Evolutionary conservation across 2,113 vertebrate species (phyloP).

Genomic region (Chamaea fasciata): DNA sequence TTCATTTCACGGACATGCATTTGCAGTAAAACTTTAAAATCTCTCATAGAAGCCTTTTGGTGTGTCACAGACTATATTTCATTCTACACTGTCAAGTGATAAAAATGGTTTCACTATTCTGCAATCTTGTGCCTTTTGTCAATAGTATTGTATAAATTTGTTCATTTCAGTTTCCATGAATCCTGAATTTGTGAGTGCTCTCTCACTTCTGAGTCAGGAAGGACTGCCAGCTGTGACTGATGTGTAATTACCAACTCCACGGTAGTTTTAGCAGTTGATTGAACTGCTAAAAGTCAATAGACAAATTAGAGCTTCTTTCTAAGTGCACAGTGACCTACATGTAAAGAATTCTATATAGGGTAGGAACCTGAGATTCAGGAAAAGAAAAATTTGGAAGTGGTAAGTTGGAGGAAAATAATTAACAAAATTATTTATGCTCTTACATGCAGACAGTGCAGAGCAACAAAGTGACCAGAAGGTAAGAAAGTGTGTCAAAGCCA

Average conservation of each 20-base stretch:
- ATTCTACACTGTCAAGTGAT: background rate
- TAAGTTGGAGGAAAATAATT: background rate
- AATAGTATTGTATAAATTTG: background rate
- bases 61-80: background rate
- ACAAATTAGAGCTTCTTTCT: background rate
- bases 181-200: background rate
- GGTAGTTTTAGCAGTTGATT: background rate
- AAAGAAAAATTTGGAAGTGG: background rate
- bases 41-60: background rate
- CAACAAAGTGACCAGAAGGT: background rate
- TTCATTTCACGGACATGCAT: background rate
- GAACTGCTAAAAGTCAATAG: background rate
- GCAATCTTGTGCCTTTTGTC: background rate
- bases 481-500: background rate
- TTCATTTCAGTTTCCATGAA: background rate
- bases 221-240: background rate
- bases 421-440: background rate
- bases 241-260: background rate
- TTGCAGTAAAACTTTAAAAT: background rate
- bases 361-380: background rate
- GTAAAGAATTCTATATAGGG: background rate
- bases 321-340: background rate
- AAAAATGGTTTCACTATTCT: background rate
- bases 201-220: background rate
- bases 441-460: background rate